These are phyloP conservation scores for Bombus waltoni DNA, from an alignment of 1,140 invertebrate genomes.

Conservation along the genomic window DNA sequence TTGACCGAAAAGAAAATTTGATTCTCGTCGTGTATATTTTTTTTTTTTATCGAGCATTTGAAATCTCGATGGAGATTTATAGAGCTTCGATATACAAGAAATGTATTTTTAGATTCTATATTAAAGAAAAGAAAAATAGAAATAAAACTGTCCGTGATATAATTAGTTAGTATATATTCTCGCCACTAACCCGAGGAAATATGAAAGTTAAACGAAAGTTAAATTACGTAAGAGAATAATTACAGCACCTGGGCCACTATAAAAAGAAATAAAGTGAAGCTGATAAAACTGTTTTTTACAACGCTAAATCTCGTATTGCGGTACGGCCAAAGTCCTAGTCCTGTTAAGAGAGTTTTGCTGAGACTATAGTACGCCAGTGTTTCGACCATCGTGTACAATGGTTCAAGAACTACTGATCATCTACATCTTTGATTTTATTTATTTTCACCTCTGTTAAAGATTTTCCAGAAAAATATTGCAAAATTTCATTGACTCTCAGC, in stretches of 20 bases:
- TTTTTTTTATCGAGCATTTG: background rate
- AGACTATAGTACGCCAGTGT: background rate
- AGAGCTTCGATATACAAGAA: background rate
- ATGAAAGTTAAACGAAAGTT: background rate
- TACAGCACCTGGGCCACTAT: background rate
- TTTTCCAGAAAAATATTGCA: background rate
- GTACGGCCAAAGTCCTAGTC: slow-evolving; percentile 24
- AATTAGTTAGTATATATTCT: too few species aligned
- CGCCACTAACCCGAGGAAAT: background rate
- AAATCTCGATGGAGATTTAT: background rate
- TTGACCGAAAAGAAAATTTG: too few species aligned
- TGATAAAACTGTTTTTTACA: background rate
- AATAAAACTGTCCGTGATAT: background rate
- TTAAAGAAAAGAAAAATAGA: background rate
- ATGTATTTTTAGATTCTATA: too few species aligned
- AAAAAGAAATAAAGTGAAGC: background rate
- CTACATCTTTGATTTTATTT: background rate
- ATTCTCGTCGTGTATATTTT: too few species aligned
- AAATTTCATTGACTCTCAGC: background rate
- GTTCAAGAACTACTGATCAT: background rate
- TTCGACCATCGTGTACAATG: background rate
- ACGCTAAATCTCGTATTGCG: background rate
- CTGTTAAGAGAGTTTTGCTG: background rate
- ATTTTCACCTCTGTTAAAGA: background rate
- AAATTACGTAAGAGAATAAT: background rate